phyloP scores from a whole-genome alignment of 2,113 vertebrate species.

The Recurvirostra avosetta region DNA sequence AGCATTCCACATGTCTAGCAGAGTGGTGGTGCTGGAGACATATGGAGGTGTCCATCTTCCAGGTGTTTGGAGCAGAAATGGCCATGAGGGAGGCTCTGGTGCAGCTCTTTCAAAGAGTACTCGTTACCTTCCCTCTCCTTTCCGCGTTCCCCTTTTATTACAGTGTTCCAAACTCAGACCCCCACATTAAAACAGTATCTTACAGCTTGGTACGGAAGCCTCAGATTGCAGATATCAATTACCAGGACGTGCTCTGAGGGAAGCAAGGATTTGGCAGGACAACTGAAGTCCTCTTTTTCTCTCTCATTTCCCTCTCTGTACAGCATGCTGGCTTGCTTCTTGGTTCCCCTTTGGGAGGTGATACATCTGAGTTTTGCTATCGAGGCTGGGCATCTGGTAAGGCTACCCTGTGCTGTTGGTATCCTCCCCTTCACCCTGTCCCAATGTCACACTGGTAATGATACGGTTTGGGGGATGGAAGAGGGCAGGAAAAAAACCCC shows the following conservation, averaged over 20 bases:
- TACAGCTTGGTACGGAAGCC: background rate
- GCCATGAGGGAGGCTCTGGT: background rate
- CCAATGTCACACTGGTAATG: background rate
- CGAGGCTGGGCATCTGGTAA: background rate
- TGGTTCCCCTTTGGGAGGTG: constrained; percentile 10
- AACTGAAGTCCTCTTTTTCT: background rate
- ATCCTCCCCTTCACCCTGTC: background rate
- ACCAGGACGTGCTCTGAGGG: background rate
- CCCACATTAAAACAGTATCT: background rate
- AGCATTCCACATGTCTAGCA: background rate
- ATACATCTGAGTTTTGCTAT: constrained; percentile 19
- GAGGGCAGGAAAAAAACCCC: background rate
- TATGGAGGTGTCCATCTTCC: background rate
- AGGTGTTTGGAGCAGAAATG: constrained; percentile 9
- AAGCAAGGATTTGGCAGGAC: background rate
- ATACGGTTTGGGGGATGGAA: background rate
- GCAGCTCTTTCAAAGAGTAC: background rate
- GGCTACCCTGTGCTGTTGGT: background rate
- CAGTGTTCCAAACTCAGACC: background rate
- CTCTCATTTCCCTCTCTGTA: background rate
- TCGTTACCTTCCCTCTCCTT: background rate
- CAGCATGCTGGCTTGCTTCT: background rate
- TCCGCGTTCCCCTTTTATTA: background rate
- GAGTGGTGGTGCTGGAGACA: background rate
- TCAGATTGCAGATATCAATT: background rate